These are phyloP conservation scores for Mugil cephalus DNA, from an alignment of 2,113 vertebrate genomes.

Conservation along the genomic window DNA sequence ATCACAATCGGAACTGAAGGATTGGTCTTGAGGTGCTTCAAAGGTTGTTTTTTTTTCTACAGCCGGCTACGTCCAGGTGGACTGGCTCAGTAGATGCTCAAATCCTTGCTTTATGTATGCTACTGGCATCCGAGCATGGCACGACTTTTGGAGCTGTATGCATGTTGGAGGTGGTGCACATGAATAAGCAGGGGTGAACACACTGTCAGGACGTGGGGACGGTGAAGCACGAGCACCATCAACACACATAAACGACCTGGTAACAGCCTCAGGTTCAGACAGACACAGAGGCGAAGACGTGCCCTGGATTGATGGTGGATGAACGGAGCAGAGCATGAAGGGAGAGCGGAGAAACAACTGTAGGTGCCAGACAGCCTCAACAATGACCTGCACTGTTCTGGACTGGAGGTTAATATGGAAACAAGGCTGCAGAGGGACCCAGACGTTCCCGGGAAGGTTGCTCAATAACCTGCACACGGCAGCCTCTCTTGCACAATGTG, in stretches of 20 bases:
- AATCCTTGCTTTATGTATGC: slow-evolving; percentile 9
- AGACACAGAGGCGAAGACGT: neutral
- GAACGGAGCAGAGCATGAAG: slow-evolving; percentile 1
- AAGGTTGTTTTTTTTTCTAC: neutral
- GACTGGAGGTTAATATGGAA: slow-evolving; percentile 47
- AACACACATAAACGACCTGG: too few species aligned
- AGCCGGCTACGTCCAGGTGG: neutral
- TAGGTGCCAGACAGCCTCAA: slow-evolving; percentile 39
- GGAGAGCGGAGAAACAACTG: slow-evolving; percentile 13
- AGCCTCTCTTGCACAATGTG: slow-evolving; percentile 47
- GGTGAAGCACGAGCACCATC: too few species aligned
- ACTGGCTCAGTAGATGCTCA: too few species aligned
- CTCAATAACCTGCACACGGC: slow-evolving; percentile 48
- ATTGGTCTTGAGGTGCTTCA: neutral
- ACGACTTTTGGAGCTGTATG: neutral
- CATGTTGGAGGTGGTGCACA: neutral
- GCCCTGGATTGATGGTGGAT: slow-evolving; percentile 31
- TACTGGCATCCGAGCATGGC: neutral
- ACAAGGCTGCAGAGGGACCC: slow-evolving; percentile 19
- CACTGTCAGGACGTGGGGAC: neutral
- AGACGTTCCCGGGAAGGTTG: slow-evolving; percentile 41
- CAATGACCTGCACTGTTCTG: slow-evolving; percentile 64
- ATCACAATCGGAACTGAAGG: neutral
- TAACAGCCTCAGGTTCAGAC: slow-evolving; percentile 16
- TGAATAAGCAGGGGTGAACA: slow-evolving; percentile 1